These are phyloP conservation scores for Mylabris sibirica DNA, from an alignment of 2,888 invertebrate species.

Conservation along the genomic window DNA sequence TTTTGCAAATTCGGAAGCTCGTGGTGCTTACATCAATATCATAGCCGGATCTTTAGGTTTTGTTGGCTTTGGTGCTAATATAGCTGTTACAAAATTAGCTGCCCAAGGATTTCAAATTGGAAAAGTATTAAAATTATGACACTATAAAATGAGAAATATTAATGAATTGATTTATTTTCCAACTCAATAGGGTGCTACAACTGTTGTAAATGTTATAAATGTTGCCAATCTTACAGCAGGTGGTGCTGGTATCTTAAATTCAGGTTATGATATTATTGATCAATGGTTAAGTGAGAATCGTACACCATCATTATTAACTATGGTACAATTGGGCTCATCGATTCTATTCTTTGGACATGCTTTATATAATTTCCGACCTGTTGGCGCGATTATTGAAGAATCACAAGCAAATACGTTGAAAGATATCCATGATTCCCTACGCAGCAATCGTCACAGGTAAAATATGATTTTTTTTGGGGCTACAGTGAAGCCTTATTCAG, in stretches of 20 bases:
- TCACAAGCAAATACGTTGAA: constrained; percentile 65
- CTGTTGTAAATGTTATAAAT: constrained; percentile 46
- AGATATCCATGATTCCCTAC: constrained; percentile 63
- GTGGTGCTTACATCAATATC: constrained; percentile 69
- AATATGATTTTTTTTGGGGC: background rate
- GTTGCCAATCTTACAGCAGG: constrained; percentile 50
- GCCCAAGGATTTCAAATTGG: constrained; percentile 56
- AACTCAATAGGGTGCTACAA: constrained; percentile 40
- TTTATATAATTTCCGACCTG: constrained; percentile 52
- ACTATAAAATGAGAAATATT: too few relatives aligned
- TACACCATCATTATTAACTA: constrained; percentile 59
- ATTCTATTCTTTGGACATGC: constrained; percentile 55
- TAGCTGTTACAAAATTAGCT: constrained; percentile 62
- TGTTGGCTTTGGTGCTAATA: constrained; percentile 65
- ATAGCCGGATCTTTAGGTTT: constrained; percentile 66
- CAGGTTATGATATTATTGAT: constrained; percentile 49
- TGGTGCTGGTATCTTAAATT: constrained; percentile 50
- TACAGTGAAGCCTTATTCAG: background rate
- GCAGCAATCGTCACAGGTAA: constrained; percentile 65
- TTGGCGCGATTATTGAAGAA: constrained; percentile 59
- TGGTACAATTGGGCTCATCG: constrained; percentile 51
- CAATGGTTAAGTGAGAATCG: constrained; percentile 49
- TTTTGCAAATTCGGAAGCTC: constrained; percentile 65
- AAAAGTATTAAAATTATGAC: constrained; percentile 37
- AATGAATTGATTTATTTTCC: background rate